Conservation (phyloP, 2,113 vertebrate species). For the Mystacornis crossleyi region DNA sequence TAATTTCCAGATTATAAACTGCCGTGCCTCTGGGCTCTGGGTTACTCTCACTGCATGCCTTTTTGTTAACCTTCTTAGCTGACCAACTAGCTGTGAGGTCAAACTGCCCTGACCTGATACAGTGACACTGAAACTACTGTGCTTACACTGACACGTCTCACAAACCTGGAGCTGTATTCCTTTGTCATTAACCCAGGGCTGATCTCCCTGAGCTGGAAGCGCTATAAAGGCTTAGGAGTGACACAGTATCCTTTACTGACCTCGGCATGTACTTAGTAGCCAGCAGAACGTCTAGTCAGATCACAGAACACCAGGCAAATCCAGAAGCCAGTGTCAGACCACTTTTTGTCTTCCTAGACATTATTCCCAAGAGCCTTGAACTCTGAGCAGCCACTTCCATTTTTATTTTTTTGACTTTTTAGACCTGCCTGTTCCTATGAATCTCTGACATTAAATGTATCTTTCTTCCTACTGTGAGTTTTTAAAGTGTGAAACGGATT, state of each 20-base stretch:
- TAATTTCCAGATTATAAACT: neutral
- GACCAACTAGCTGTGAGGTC: neutral
- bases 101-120: neutral
- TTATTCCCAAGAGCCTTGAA: neutral
- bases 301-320: neutral
- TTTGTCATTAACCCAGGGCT: neutral
- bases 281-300: neutral
- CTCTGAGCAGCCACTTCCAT: neutral
- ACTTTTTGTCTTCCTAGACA: neutral
- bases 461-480: neutral
- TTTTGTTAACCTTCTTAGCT: slow-evolving; percentile 12
- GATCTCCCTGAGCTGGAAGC: neutral
- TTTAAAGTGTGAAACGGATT: neutral
- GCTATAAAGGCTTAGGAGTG: neutral
- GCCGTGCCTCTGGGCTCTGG: neutral
- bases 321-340: neutral
- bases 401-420: neutral
- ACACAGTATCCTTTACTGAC: slow-evolving; percentile 19
- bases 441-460: neutral
- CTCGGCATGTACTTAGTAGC: neutral
- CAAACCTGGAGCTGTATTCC: neutral
- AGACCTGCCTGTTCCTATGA: neutral
- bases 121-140: neutral
- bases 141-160: neutral
- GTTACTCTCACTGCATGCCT: neutral